Percentiles rank a stretch among this genome's conserved stretches.
Conservation (phyloP, 2,888 invertebrate genomes). For the Gari tellinella region DNA sequence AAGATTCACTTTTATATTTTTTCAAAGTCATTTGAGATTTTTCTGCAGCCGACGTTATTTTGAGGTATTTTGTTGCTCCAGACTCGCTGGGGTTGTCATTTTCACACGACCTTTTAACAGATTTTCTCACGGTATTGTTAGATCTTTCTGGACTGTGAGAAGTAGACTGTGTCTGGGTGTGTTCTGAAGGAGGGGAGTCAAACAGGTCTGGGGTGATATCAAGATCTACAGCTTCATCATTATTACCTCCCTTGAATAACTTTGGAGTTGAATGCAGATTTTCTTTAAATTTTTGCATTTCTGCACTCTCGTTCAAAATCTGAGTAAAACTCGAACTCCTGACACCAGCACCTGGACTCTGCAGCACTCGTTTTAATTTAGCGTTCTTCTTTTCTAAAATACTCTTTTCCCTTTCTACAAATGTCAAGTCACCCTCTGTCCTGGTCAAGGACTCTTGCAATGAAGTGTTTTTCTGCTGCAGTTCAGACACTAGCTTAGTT, state of each 20-base stretch:
- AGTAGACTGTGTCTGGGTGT: constrained; percentile 5
- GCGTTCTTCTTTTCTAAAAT: constrained; percentile 59
- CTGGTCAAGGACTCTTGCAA: constrained; percentile 67
- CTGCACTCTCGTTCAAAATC: constrained; percentile 67
- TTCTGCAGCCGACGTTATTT: constrained; percentile 67
- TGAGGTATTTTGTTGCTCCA: constrained; percentile 62
- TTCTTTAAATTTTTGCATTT: constrained; percentile 50
- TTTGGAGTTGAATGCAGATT: constrained; percentile 56
- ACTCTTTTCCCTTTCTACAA: constrained; percentile 68
- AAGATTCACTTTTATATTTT: constrained; percentile 38
- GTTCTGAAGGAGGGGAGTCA: constrained; percentile 23
- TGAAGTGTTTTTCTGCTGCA: constrained; percentile 45
- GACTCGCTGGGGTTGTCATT: neutral
- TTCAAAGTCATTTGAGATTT: constrained; percentile 40
- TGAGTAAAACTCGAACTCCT: constrained; percentile 69
- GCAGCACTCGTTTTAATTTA: constrained; percentile 58
- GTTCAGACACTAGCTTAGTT: constrained; percentile 60
- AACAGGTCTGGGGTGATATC: constrained; percentile 53
- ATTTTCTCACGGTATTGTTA: neutral
- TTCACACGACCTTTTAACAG: constrained; percentile 1
- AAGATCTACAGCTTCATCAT: constrained; percentile 43
- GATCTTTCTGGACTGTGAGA: neutral
- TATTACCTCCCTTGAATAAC: constrained; percentile 26
- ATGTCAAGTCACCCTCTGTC: constrained; percentile 73
- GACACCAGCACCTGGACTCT: constrained; percentile 53